Conservation (phyloP, 2,113 vertebrate species). For the Heterotilapia buettikoferi region DNA sequence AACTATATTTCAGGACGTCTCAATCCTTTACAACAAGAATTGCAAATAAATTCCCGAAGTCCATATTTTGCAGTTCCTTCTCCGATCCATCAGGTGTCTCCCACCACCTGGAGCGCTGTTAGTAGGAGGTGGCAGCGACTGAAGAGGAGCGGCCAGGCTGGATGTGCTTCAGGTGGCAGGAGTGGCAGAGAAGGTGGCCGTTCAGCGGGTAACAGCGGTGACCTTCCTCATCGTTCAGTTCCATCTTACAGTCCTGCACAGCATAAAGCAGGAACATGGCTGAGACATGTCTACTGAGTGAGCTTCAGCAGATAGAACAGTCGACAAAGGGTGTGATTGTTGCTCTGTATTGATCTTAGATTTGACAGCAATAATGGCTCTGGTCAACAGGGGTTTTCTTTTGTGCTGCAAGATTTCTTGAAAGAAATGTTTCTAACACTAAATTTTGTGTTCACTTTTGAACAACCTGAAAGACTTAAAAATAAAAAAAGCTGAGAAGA, state of each 20-base stretch:
- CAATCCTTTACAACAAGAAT: conserved; percentile 60
- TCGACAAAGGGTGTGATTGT: background rate
- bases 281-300: background rate
- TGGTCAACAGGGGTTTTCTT: background rate
- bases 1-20: background rate
- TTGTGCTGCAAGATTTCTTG: background rate
- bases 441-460: background rate
- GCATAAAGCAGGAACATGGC: background rate
- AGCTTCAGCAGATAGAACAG: background rate
- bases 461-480: background rate
- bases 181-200: conserved; percentile 87
- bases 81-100: conserved; percentile 44
- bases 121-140: conserved; percentile 55
- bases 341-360: background rate
- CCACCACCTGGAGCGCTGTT: conserved; percentile 53
- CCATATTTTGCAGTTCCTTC: conserved; percentile 21
- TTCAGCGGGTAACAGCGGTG: conserved; percentile 93
- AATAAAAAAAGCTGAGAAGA: background rate
- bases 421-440: background rate
- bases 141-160: conserved; percentile 68
- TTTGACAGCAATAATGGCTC: background rate
- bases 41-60: background rate
- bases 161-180: conserved; percentile 88
- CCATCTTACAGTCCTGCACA: conserved; percentile 86
- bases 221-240: conserved; percentile 90